These are phyloP conservation scores for Cheilosia urbana DNA, from an alignment of 2,888 invertebrate species.

Conservation along the genomic window DNA sequence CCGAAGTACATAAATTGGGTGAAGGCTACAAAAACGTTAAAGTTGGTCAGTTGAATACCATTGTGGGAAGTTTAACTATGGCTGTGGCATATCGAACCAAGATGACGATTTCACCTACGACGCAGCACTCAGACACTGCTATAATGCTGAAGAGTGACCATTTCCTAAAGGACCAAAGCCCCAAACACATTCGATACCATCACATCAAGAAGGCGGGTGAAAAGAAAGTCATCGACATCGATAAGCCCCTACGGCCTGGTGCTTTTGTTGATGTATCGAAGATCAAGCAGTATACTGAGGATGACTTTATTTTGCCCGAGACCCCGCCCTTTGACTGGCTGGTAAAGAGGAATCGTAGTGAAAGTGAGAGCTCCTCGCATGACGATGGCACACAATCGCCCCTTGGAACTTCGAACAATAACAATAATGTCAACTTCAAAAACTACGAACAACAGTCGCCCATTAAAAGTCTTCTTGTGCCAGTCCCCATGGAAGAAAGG, in stretches of 20 bases:
- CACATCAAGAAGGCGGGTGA: slow-evolving; percentile 85
- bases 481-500: slow-evolving; percentile 74
- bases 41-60: slow-evolving; percentile 94
- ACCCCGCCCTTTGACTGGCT: slow-evolving; percentile 88
- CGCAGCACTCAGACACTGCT: slow-evolving; percentile 87
- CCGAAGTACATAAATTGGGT: slow-evolving; percentile 89
- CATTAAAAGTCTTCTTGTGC: slow-evolving; percentile 81
- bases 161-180: slow-evolving; percentile 90
- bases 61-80: slow-evolving; percentile 92
- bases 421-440: slow-evolving; percentile 75
- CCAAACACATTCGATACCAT: slow-evolving; percentile 86
- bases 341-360: slow-evolving; percentile 79
- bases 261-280: slow-evolving; percentile 90
- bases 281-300: slow-evolving; percentile 85
- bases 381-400: slow-evolving; percentile 57
- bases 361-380: slow-evolving; percentile 76
- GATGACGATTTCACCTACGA: slow-evolving; percentile 94
- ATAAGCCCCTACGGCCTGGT: slow-evolving; percentile 90
- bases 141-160: slow-evolving; percentile 96
- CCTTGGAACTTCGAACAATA: slow-evolving; percentile 65
- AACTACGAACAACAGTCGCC: slow-evolving; percentile 79
- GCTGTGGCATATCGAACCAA: slow-evolving; percentile 95
- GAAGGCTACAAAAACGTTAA: slow-evolving; percentile 91
- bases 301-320: slow-evolving; percentile 86
- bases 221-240: slow-evolving; percentile 88